Base-by-base conservation (phyloP, 2,888 invertebrate genomes). In the Aelia acuminata region DNA sequence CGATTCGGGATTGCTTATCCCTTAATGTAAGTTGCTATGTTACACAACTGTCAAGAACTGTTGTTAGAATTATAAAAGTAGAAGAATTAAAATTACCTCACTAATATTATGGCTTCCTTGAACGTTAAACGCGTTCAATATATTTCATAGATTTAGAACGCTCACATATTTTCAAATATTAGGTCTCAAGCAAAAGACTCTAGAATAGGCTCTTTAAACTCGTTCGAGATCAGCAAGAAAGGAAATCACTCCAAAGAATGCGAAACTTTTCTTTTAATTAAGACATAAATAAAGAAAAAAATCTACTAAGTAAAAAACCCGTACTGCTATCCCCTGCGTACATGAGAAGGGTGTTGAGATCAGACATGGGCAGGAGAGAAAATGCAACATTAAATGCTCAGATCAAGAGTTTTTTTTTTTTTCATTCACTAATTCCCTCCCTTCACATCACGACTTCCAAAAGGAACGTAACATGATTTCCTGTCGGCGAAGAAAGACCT, bases 371-470 rank as follows among this genome's bases (percentile, higher is more conserved):
- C 80, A 4, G 13, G n/a, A n/a, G 80, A 80, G 43, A 80, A 80
- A 80, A 80, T 80, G n/a, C 43, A 80, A 43, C 22, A 80, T 80
- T 80, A 39, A 47, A 3, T 11, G 43, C 80, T 3, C n/a, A n/a
- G 39, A 11, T n/a, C 13, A 39, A 20, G 80, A 47, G n/a, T 22
- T 22, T n/a, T 20, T 75, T 75, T 43, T 80, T 80, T 80, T n/a
- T 80, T 80, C 43, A 80, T 3, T 4, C 43, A 80, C 43, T 80
- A 80, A 80, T 80, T 80, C 47, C 80, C n/a, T 80, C n/a, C 43
- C 80, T 80, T 80, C 80, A 80, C 80, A 47, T 80, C 80, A 80
- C 80, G 80, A 80, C 80, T 80, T 43, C 80, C 39, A 80, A 80
- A 80, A 80, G 80, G 80, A 80, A 39, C n/a, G 43, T 47, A 80